A percentile compares a stretch with the other conserved stretches of the same genome.
These are phyloP conservation scores for Lates calcarifer DNA, from an alignment of 2,113 vertebrate species.

Conservation along the genomic window DNA sequence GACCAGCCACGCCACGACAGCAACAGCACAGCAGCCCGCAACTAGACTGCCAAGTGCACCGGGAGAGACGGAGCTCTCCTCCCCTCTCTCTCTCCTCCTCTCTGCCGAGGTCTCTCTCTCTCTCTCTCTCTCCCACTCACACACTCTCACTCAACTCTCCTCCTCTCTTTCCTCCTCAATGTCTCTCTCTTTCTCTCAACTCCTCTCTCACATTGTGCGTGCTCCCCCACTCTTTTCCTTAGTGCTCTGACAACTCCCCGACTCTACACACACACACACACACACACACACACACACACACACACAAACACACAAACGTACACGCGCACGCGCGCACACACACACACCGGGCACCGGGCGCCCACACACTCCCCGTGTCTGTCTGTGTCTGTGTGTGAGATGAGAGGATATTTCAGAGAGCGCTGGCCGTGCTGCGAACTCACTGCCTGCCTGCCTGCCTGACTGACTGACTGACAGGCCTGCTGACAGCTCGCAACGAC, in stretches of 20 bases:
- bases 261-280: conserved; percentile 13
- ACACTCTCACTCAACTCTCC: conserved; percentile 59
- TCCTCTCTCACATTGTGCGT: conserved; percentile 37
- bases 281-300: conserved; percentile 15
- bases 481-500: conserved; percentile 45
- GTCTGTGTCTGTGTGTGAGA: conserved; percentile 35
- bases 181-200: conserved; percentile 48
- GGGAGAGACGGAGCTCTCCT: conserved; percentile 82
- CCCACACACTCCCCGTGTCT: conserved; percentile 45
- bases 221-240: conserved; percentile 50
- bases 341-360: conserved; percentile 21
- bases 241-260: conserved; percentile 62
- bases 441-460: conserved; percentile 42
- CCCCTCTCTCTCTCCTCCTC: conserved; percentile 65
- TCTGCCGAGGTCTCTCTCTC: conserved; percentile 56
- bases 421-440: conserved; percentile 17
- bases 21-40: conserved; percentile 87
- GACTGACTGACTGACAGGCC: conserved; percentile 54
- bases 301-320: background rate
- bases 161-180: conserved; percentile 41
- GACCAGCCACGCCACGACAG: conserved; percentile 87
- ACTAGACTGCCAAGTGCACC: conserved; percentile 89
- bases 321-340: background rate
- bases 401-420: conserved; percentile 58
- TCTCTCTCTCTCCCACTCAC: conserved; percentile 57